Evolutionary conservation across 2,888 invertebrate species (phyloP), one percentile per base, ranked within the genome.

Genomic region (Ochropleura plecta): DNA sequence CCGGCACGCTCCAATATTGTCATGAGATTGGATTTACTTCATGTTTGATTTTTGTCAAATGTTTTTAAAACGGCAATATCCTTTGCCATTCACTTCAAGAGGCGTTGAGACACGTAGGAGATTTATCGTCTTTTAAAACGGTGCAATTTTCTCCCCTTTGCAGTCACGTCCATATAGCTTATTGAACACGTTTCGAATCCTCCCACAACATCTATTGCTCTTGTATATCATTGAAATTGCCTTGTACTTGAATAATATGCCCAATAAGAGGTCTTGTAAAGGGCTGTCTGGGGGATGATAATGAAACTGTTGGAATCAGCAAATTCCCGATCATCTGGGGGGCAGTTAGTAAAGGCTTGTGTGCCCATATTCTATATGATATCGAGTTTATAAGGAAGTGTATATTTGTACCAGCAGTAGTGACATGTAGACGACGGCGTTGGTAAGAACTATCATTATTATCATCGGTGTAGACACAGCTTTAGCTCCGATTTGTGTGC

Each of bases 151-250:
- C 63, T n/a, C 63, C 46, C 73, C 49, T 66, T 20, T 64, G 67
- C 46, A 59, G 48, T 62, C n/a, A 44, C 46, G 40, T 16, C 71
- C 73, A 62, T 74, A 70, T n/a, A 57, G 72, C 74, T 62, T 76
- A 65, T 82, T 71, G 74, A 86, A 67, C 79, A 84, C 79, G 82
- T 80, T 73, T 65, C 12, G 30, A 44, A 42, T 64, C 20, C 60
- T 63, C 44, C 16, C 46, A 62, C 10, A 14, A 20, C 46, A 55
- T 62, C 49, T 42, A 63, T 75, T 40, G 66, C 20, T n/a, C 51
- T 53, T 70, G 62, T 10, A 48, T 51, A 49, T 20, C 57, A 1
- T 53, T 55, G n/a, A 69, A 51, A 69, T 81, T 44, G 44, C 59
- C 14, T 40, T 59, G 5, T 48, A 42, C 49, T 30, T 67, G 44